A percentile compares a stretch with the other conserved stretches of the same genome.
Conservation (phyloP, 2,888 invertebrate genomes). For the Exephanes ischioxanthus region DNA sequence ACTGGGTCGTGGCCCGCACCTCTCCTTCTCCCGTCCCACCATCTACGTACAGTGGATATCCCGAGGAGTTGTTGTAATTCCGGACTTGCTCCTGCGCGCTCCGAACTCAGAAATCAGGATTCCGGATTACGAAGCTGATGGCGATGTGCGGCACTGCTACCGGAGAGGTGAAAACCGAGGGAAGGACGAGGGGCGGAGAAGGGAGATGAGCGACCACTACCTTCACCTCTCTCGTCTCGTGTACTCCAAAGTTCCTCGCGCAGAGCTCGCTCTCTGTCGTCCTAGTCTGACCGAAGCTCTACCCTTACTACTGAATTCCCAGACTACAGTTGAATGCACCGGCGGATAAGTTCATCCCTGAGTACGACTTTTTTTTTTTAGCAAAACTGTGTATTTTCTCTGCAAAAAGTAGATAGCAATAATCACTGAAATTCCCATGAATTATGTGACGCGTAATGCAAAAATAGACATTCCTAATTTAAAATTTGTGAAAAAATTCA, state of each 20-base stretch:
- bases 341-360: constrained; percentile 22
- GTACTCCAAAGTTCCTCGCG: constrained; percentile 49
- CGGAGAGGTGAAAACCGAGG: neutral
- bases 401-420: too few species aligned
- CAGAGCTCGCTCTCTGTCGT: constrained; percentile 45
- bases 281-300: constrained; percentile 61
- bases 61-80: constrained; percentile 65
- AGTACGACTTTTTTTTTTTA: constrained; percentile 5
- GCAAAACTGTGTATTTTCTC: neutral
- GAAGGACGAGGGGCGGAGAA: constrained; percentile 29
- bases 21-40: constrained; percentile 17
- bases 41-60: constrained; percentile 45
- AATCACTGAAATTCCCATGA: too few species aligned
- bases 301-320: constrained; percentile 67
- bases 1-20: constrained; percentile 64
- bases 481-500: too few species aligned
- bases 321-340: constrained; percentile 35
- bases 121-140: constrained; percentile 71
- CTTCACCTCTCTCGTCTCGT: constrained; percentile 14
- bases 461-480: too few species aligned
- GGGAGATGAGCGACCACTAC: constrained; percentile 46
- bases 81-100: constrained; percentile 41
- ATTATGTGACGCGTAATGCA: too few species aligned
- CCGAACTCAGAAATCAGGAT: constrained; percentile 69
- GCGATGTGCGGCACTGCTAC: constrained; percentile 46